Base-by-base conservation (phyloP, 2,888 invertebrate genomes). In the Drosophila paracracens region DNA sequence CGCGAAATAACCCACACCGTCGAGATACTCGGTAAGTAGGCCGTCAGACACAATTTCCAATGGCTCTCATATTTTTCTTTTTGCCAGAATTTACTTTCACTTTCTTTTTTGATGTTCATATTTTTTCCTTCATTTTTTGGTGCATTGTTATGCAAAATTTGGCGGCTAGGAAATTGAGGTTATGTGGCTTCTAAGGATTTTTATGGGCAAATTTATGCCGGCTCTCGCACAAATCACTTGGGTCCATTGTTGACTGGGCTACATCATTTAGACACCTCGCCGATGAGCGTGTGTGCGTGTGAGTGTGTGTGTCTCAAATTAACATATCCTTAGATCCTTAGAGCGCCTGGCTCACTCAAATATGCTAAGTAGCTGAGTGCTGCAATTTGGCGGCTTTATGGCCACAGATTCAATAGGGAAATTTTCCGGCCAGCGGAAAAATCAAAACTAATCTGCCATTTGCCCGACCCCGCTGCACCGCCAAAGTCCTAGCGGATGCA, bases 1-100 rank as follows among this genome's bases (percentile, higher is more conserved):
- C 94, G 94, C 74, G 95, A 95, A 93, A 95, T 95, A 81, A 95
- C 95, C 62, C 95, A 95, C 91, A 95, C 95, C 53, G 94, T 96
- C 51, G 95, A 95, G 92, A 95, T 96, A 89, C 93, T 95, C 69
- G 95, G 95, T 95, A 92, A 95, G 95, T 94, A 63, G 21, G 16
- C 29, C 25, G n/a, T 18, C 68, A 52, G 16, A 59, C 51, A 59
- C 53, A 61, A 70, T 59, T 75, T 70, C 58, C 70, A 38, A 46
- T 52, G 40, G 33, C 27, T 59, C 38, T 57, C 38, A 56, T 56
- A 38, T 38, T 6, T 46, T 36, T 51, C 36, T 46, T 40, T 40
- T 18, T 38, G 18, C 38, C 27, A 2, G 13, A 29, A n/a, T 38
- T 50, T 46, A 60, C 33, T 48, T 57, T n/a, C 18, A 67, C 56